Conservation (phyloP, 35 echinoderm and acorn worm genomes). For the Antedon bifida region DNA sequence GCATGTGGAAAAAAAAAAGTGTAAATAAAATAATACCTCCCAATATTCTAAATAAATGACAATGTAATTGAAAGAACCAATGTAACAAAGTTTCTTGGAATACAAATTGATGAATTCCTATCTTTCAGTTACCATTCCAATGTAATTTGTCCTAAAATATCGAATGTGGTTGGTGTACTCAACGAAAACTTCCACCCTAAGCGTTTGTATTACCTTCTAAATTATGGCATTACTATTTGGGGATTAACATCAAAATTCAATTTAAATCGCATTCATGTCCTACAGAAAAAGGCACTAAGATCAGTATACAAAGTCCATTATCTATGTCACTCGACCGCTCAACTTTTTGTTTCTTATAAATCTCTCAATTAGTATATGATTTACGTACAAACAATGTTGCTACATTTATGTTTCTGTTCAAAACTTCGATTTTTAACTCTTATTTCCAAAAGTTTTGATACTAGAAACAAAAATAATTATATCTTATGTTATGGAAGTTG, state of each 20-base stretch:
- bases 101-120: background rate
- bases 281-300: background rate
- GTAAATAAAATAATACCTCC: too few species aligned
- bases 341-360: background rate
- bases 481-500: background rate
- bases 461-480: background rate
- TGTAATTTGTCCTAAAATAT: background rate
- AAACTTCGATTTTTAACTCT: background rate
- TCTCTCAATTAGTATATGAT: background rate
- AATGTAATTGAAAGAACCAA: background rate
- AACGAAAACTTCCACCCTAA: too few species aligned
- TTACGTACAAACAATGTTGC: background rate
- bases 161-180: background rate
- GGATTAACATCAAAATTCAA: background rate
- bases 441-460: background rate
- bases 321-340: background rate
- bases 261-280: background rate
- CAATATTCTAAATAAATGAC: background rate
- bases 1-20: background rate
- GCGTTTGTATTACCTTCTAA: background rate
- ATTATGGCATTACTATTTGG: background rate
- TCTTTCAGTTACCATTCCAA: background rate
- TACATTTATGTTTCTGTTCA: background rate
- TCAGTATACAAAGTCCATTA: background rate
- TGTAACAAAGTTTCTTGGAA: background rate